Conservation (phyloP, 2,113 vertebrate genomes). For the Etheostoma spectabile region DNA sequence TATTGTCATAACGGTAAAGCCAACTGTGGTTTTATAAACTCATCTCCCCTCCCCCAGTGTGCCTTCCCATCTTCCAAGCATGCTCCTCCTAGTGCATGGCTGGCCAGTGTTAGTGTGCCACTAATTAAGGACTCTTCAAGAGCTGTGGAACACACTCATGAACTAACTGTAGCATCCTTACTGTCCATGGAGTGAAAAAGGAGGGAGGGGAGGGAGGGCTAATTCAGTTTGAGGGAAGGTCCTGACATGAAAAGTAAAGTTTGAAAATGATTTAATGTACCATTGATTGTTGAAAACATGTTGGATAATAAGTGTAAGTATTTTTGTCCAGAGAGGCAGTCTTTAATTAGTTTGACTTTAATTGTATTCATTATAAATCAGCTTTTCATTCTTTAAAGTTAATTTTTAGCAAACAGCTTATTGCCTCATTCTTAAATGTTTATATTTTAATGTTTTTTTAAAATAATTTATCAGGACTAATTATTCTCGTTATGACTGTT, state of each 20-base stretch:
- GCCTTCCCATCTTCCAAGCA: constrained; percentile 49
- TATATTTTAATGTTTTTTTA: background rate
- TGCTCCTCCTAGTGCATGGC: constrained; percentile 49
- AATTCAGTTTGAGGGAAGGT: constrained; percentile 42
- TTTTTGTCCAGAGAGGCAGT: background rate
- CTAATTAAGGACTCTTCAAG: constrained; percentile 83
- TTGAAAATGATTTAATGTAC: background rate
- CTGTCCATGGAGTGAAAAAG: constrained; percentile 57
- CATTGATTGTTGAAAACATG: background rate
- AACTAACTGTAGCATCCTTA: constrained; percentile 80
- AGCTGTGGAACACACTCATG: constrained; percentile 77
- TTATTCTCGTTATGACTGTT: constrained; percentile 4
- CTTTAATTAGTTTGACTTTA: background rate
- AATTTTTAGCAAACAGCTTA: background rate
- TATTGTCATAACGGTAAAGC: constrained; percentile 16
- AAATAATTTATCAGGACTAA: background rate
- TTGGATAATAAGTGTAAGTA: background rate
- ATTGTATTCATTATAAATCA: background rate
- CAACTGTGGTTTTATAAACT: constrained; percentile 32
- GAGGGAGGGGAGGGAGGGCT: constrained; percentile 39
- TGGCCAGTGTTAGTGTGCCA: constrained; percentile 73
- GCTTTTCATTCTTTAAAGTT: background rate
- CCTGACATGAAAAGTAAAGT: background rate
- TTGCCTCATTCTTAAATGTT: background rate
- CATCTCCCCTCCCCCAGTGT: constrained; percentile 31